Evolutionary conservation across 2,888 invertebrate species (phyloP).

Genomic region (Congeria kusceri): DNA sequence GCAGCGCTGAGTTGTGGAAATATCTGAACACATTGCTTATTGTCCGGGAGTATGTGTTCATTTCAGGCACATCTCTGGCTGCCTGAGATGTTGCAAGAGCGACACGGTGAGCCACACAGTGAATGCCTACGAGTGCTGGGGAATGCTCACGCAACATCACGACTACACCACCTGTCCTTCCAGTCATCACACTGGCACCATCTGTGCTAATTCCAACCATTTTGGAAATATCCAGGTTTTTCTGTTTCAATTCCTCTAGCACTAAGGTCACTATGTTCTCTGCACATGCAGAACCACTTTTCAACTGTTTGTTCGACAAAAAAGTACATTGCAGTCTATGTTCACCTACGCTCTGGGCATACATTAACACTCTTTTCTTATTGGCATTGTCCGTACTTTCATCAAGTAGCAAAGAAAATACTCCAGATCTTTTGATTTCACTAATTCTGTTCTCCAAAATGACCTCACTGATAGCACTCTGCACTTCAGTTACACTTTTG

Average conservation of each 20-base stretch:
- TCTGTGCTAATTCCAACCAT: conserved; percentile 48
- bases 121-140: conserved; percentile 41
- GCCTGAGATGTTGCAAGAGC: conserved; percentile 48
- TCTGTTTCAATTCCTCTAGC: conserved; percentile 23
- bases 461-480: conserved; percentile 19
- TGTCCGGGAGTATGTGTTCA: conserved; percentile 22
- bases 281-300: too few species aligned
- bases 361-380: conserved; percentile 34
- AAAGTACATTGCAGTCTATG: neutral
- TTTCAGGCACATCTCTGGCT: conserved; percentile 19
- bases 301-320: too few species aligned
- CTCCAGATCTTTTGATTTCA: conserved; percentile 5
- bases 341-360: conserved; percentile 28
- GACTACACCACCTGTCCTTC: conserved; percentile 33
- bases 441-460: conserved; percentile 13
- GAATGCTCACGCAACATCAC: conserved; percentile 13
- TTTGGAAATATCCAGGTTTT: conserved; percentile 39
- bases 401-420: conserved; percentile 20
- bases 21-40: conserved; percentile 34
- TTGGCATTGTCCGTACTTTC: conserved; percentile 45
- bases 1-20: conserved; percentile 38
- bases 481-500: conserved; percentile 37
- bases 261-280: conserved; percentile 28
- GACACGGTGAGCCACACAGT: conserved; percentile 40
- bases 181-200: conserved; percentile 55